phyloP scores from a whole-genome alignment of 2,888 invertebrate genomes.

The Apamea sordens region DNA sequence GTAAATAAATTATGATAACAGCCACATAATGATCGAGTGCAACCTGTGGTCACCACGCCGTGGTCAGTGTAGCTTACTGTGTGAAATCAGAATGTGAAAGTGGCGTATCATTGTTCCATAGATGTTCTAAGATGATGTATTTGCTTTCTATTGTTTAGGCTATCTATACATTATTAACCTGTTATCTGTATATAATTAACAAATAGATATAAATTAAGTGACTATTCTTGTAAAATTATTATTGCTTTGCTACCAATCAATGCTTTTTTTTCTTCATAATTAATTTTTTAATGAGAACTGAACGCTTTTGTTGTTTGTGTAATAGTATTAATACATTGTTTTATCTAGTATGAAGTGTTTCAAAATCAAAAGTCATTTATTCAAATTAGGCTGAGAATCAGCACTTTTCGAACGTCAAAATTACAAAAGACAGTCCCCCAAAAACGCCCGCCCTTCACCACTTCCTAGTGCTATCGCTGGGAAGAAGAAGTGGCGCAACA shows the following conservation, averaged over 20 bases:
- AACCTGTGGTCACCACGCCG: conserved; percentile 42
- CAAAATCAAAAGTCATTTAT: no score
- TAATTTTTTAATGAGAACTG: neutral
- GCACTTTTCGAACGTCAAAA: no score
- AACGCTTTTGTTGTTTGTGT: neutral
- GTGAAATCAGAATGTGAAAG: conserved; percentile 64
- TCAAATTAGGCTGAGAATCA: no score
- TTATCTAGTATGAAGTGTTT: neutral
- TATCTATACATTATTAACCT: neutral
- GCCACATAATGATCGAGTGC: conserved; percentile 33
- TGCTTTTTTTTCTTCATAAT: neutral
- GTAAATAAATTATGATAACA: conserved; percentile 20
- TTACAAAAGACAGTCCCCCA: no score
- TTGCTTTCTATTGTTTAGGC: conserved; percentile 57
- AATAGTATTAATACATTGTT: neutral
- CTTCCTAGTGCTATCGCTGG: no score
- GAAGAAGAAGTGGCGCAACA: no score
- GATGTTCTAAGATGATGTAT: conserved; percentile 34
- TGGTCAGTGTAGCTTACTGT: conserved; percentile 53
- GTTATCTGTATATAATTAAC: neutral
- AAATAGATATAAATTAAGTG: conserved; percentile 1
- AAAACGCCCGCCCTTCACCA: no score
- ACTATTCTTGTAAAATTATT: neutral
- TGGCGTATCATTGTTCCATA: conserved; percentile 48
- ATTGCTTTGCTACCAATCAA: neutral